Conservation (phyloP, 1,140 invertebrate genomes). For the Campodea augens region DNA sequence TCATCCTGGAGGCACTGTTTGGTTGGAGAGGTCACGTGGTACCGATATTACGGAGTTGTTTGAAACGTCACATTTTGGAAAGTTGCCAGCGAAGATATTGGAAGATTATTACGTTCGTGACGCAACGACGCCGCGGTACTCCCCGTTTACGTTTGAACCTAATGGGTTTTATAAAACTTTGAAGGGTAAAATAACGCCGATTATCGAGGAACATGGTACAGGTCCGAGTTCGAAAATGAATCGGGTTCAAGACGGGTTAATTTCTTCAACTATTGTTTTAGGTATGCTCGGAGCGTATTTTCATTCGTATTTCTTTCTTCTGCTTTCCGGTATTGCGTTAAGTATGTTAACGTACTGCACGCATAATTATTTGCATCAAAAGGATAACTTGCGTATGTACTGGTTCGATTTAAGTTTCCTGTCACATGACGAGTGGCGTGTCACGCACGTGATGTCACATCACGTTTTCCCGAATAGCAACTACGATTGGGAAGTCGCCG, state of each 20-base stretch:
- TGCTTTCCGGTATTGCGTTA: constrained; percentile 12
- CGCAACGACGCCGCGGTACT: constrained; percentile 11
- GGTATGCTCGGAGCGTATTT: neutral
- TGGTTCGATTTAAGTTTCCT: constrained; percentile 18
- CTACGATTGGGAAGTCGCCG: constrained; percentile 18
- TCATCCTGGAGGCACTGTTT: constrained; percentile 19
- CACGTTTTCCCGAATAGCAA: constrained; percentile 21
- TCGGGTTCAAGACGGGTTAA: neutral
- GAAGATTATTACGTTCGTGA: constrained; percentile 13
- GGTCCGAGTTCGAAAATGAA: neutral
- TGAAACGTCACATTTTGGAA: constrained; percentile 16
- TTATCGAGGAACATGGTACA: constrained; percentile 13
- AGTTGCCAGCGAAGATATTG: constrained; percentile 12
- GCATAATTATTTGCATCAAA: constrained; percentile 22
- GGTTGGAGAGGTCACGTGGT: constrained; percentile 16
- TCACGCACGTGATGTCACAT: constrained; percentile 21
- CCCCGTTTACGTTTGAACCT: constrained; percentile 13
- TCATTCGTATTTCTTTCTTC: neutral
- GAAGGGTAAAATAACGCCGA: constrained; percentile 12
- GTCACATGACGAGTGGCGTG: constrained; percentile 19
- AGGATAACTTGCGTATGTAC: constrained; percentile 21
- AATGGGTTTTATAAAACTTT: constrained; percentile 15
- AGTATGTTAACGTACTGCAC: constrained; percentile 14
- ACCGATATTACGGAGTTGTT: constrained; percentile 20
- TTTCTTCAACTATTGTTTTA: neutral